A percentile compares a stretch with the other conserved stretches of the same genome.
Conservation (phyloP, 2,888 invertebrate species). For the Prosopocoilus inquinatus region DNA sequence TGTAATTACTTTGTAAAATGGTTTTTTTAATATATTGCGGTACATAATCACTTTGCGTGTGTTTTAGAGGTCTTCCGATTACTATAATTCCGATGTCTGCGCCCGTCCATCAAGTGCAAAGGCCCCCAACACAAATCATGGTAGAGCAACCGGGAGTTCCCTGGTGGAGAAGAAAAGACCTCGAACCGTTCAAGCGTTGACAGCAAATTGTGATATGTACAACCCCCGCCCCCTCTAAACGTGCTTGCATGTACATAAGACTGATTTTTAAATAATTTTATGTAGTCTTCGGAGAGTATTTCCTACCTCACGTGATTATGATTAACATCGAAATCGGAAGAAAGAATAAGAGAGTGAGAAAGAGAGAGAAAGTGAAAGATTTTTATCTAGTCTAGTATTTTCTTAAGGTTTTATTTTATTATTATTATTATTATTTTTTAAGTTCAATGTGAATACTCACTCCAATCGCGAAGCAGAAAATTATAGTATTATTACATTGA, state of each 20-base stretch:
- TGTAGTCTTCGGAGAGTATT: slow-evolving; percentile 7
- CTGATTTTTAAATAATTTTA: slow-evolving; percentile 11
- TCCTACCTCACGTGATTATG: slow-evolving; percentile 16
- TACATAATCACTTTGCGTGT: not conserved
- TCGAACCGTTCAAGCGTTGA: slow-evolving; percentile 21
- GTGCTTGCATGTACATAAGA: slow-evolving; percentile 7
- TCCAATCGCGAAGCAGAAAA: not conserved
- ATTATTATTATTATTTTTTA: no score
- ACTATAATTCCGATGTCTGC: slow-evolving; percentile 18
- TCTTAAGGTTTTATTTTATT: slow-evolving; percentile 3
- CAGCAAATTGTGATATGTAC: slow-evolving; percentile 12
- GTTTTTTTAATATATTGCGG: not conserved
- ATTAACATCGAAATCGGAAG: slow-evolving; percentile 1
- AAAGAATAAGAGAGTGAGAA: no score
- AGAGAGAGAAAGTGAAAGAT: not conserved
- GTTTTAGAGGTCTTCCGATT: slow-evolving; percentile 14
- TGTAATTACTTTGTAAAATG: not conserved
- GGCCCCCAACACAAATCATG: slow-evolving; percentile 11
- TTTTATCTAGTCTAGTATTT: slow-evolving; percentile 14
- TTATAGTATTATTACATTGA: not conserved
- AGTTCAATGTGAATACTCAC: not conserved
- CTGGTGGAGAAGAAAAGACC: slow-evolving; percentile 51
- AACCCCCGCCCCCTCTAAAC: not conserved
- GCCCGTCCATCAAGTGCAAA: slow-evolving; percentile 10
- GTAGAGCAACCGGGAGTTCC: slow-evolving; percentile 49